Evolutionary conservation across 2,797 vertebrate species (phyloP).

Genomic region (Rhinichthys osculus): DNA sequence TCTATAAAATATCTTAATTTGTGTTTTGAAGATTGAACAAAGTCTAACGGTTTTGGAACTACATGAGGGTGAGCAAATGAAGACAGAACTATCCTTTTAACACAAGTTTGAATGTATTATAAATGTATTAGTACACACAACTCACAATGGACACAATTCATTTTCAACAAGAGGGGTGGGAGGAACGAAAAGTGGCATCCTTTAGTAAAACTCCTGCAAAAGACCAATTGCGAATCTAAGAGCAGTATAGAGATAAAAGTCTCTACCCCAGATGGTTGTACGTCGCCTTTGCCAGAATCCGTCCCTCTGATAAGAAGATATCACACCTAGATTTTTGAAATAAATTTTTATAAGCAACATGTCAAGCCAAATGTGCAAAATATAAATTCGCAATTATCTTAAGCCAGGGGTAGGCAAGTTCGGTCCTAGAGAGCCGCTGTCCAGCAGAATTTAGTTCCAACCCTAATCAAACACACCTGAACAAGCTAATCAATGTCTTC

Average conservation of each 20-base stretch:
- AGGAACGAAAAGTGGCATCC: neutral
- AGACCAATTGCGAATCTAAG: neutral
- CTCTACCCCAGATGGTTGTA: constrained; percentile 9
- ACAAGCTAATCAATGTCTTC: too few species aligned
- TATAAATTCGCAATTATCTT: too few species aligned
- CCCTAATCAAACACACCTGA: too few species aligned
- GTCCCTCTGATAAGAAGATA: neutral
- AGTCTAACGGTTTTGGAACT: neutral
- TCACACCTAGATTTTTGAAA: too few species aligned
- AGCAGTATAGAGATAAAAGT: neutral
- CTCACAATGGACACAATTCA: constrained; percentile 4
- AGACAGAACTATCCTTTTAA: neutral
- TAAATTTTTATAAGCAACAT: neutral
- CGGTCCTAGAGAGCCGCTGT: too few species aligned
- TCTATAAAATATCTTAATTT: neutral
- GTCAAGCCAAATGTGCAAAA: neutral
- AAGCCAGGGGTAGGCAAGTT: too few species aligned
- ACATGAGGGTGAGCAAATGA: neutral
- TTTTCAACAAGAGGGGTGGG: neutral
- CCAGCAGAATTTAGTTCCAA: too few species aligned
- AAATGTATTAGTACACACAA: neutral
- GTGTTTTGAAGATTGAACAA: neutral
- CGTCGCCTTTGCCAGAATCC: neutral
- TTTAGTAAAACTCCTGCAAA: neutral
- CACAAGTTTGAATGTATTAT: neutral